Conservation (phyloP, 2,113 vertebrate species). For the Delphinus delphis region DNA sequence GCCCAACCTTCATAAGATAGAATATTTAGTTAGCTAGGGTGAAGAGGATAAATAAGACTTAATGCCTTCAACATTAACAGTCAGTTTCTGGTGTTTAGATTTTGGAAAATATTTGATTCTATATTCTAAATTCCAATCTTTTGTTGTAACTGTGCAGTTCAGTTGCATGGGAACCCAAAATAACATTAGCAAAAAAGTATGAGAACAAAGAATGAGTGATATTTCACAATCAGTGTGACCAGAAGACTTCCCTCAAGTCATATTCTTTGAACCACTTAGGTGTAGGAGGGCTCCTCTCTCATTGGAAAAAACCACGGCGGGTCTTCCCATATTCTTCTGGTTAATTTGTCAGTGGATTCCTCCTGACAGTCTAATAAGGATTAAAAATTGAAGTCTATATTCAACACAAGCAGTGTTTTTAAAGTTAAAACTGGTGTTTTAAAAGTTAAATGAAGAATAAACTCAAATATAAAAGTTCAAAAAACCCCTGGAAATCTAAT, state of each 20-base stretch:
- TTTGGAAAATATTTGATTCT: neutral
- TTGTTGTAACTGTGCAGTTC: neutral
- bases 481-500: neutral
- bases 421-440: neutral
- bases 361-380: neutral
- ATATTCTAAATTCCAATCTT: neutral
- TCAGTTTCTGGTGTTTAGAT: neutral
- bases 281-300: neutral
- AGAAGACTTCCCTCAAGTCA: neutral
- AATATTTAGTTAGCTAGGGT: neutral
- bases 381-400: neutral
- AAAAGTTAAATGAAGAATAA: neutral
- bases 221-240: neutral
- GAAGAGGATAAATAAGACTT: neutral
- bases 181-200: neutral
- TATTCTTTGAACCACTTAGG: neutral
- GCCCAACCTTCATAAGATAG: neutral
- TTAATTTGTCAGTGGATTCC: neutral
- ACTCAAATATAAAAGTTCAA: neutral
- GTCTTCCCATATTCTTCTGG: neutral
- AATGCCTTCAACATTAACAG: neutral
- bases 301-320: neutral
- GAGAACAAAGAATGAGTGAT: neutral
- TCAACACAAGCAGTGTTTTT: neutral
- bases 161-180: neutral